Percentiles rank a stretch among this genome's conserved stretches.
Conservation (phyloP, 1,140 invertebrate genomes). For the Ladona fulva region DNA sequence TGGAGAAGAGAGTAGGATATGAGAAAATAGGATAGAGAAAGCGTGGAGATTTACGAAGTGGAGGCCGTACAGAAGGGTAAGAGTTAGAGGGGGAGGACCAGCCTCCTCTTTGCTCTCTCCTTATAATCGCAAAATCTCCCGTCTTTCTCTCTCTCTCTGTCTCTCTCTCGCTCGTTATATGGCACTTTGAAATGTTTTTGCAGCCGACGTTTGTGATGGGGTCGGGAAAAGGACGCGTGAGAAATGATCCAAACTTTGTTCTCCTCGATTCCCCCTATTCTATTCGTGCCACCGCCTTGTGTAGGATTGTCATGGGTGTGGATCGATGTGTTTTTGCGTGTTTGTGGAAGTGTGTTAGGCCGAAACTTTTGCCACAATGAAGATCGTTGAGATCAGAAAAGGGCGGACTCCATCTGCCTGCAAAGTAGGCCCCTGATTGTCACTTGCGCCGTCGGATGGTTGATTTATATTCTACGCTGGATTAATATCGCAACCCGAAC, state of each 20-base stretch:
- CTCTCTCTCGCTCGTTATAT: not conserved
- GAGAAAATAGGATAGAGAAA: too few species aligned
- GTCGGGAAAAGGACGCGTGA: not conserved
- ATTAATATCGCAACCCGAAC: not conserved
- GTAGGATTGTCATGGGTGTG: not conserved
- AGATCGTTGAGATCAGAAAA: not conserved
- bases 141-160: not conserved
- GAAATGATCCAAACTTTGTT: conserved; percentile 2
- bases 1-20: too few species aligned
- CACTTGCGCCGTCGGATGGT: not conserved
- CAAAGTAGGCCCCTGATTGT: not conserved
- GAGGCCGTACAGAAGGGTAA: too few species aligned
- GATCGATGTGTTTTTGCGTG: not conserved
- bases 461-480: not conserved
- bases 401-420: not conserved
- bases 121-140: not conserved
- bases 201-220: not conserved
- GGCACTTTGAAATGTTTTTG: not conserved
- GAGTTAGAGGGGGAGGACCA: too few species aligned
- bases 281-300: too few species aligned
- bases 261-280: not conserved
- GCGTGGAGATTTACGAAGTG: too few species aligned
- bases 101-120: not conserved
- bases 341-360: not conserved
- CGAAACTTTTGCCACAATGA: not conserved